Evolutionary conservation across 2,888 invertebrate genomes (phyloP).

Genomic region (Nymphalis c-album): DNA sequence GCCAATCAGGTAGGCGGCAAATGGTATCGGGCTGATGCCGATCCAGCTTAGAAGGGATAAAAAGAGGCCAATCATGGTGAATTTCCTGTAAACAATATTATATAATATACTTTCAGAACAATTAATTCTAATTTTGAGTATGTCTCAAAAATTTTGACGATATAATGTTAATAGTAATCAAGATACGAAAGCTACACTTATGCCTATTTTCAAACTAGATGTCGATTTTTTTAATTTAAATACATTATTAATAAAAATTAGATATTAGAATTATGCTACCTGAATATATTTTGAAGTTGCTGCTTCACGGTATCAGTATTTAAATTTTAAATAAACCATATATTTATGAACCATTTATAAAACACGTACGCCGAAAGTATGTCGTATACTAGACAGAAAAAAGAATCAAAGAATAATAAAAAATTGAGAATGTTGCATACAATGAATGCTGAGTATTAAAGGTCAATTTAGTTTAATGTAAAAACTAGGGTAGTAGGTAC

Average conservation of each 20-base stretch:
- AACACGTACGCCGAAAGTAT: not conserved
- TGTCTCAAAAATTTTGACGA: no score
- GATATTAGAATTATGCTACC: conserved; percentile 1
- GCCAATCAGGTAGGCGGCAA: conserved; percentile 75
- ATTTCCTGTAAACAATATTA: conserved; percentile 14
- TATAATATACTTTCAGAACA: not conserved
- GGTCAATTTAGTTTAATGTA: conserved; percentile 2
- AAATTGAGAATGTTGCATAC: not conserved
- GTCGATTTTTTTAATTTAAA: not conserved
- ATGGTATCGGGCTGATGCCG: conserved; percentile 62
- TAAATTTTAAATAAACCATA: no score
- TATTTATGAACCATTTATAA: not conserved
- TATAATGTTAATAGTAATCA: no score
- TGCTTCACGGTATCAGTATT: not conserved
- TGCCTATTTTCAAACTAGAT: no score
- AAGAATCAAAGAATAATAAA: not conserved
- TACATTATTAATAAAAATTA: no score
- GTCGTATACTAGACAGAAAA: not conserved
- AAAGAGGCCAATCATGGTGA: conserved; percentile 63
- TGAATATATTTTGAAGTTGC: conserved; percentile 3
- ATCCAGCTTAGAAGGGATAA: conserved; percentile 51
- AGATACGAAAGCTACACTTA: no score
- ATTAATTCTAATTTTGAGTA: no score
- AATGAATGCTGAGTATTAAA: not conserved
- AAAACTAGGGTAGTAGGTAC: not conserved